These are phyloP conservation scores for Empidonax traillii DNA, from an alignment of 2,113 vertebrate genomes.

Conservation along the genomic window DNA sequence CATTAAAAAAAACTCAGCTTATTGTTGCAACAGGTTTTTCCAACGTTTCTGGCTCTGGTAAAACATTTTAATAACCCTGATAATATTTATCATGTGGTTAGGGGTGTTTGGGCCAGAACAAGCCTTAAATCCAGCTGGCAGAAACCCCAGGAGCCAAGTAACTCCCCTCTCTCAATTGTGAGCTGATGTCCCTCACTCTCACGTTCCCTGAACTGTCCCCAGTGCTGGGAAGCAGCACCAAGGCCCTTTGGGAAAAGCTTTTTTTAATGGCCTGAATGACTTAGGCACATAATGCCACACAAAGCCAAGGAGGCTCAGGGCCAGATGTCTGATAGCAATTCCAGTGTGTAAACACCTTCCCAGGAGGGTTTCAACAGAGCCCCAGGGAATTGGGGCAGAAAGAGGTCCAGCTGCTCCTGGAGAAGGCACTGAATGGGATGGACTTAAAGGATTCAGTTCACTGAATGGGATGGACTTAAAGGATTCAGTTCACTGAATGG, in stretches of 20 bases:
- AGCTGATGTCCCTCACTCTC: background rate
- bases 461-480: background rate
- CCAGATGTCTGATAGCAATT: background rate
- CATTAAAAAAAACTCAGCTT: background rate
- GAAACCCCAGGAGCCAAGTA: background rate
- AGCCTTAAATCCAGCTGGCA: background rate
- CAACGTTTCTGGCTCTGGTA: background rate
- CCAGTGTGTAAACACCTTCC: accelerated
- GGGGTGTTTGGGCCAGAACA: background rate
- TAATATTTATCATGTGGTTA: conserved; percentile 38
- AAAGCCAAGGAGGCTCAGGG: background rate
- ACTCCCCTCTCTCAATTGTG: accelerated
- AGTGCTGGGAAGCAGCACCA: background rate
- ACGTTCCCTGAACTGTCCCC: accelerated
- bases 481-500: background rate
- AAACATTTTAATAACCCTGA: conserved; percentile 52
- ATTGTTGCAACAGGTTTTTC: background rate
- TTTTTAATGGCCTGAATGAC: background rate
- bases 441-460: background rate
- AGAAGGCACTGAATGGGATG: background rate
- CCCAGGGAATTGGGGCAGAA: background rate
- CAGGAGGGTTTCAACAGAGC: background rate
- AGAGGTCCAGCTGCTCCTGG: background rate
- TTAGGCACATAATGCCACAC: background rate
- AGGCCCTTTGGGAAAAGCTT: background rate